Conservation (phyloP, 2,888 invertebrate genomes). For the Cephus rjabovi region DNA sequence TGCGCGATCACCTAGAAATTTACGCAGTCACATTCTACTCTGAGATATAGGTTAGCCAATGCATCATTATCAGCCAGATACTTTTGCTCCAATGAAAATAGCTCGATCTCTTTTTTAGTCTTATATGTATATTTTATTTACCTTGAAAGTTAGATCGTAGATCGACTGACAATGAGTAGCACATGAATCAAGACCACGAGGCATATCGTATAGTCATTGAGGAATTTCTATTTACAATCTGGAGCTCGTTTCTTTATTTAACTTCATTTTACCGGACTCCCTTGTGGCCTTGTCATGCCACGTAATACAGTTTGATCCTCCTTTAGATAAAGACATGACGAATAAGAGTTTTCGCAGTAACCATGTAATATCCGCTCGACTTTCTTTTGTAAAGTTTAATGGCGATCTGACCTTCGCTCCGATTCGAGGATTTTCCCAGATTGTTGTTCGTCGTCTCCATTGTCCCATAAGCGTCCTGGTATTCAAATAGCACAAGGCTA, state of each 20-base stretch:
- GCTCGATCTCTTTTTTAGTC: not conserved
- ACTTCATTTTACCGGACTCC: not conserved
- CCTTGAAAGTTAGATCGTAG: not conserved
- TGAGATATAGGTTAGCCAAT: slow-evolving; percentile 33
- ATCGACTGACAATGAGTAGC: not conserved
- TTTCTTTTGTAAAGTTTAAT: not conserved
- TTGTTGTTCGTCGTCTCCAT: not conserved
- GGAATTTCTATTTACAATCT: not conserved
- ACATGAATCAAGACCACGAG: not conserved
- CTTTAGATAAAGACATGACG: not conserved
- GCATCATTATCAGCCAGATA: not conserved
- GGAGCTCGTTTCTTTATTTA: not conserved
- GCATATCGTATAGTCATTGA: not conserved
- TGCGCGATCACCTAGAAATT: slow-evolving; percentile 30
- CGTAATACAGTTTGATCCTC: not conserved
- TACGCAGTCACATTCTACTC: slow-evolving; percentile 24
- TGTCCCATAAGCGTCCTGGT: not conserved
- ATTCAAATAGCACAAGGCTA: not conserved
- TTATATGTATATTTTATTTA: not conserved
- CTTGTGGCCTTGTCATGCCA: not conserved
- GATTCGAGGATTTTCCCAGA: not conserved
- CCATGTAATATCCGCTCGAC: not conserved
- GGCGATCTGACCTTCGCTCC: not conserved
- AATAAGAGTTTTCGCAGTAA: not conserved
- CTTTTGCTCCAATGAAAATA: not conserved